Evolutionary conservation across 2,113 vertebrate species (phyloP).

Genomic region (Salvelinus fontinalis): DNA sequence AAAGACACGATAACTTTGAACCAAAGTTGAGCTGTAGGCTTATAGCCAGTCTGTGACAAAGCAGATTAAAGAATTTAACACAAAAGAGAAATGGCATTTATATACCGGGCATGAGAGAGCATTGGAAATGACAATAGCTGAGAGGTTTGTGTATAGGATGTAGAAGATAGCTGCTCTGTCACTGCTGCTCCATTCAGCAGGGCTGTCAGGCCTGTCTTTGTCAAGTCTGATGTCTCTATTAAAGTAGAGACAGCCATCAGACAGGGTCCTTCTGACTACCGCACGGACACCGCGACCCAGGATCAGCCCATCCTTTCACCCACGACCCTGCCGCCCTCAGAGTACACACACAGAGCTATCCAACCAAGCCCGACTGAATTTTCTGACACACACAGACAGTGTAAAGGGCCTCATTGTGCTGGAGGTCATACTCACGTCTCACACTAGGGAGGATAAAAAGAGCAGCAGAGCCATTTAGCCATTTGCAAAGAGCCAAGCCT

Average conservation of each 20-base stretch:
- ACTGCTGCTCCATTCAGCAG: slow-evolving; percentile 65
- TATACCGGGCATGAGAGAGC: slow-evolving; percentile 31
- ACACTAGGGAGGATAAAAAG: slow-evolving; percentile 47
- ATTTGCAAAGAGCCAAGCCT: background rate
- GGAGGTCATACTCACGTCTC: slow-evolving; percentile 46
- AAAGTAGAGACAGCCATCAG: slow-evolving; percentile 64
- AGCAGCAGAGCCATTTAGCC: slow-evolving; percentile 33
- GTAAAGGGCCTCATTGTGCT: slow-evolving; percentile 63
- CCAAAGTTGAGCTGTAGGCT: no score
- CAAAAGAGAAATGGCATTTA: slow-evolving; percentile 49
- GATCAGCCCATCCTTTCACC: slow-evolving; percentile 9
- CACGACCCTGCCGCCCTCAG: background rate
- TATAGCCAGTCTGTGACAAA: background rate
- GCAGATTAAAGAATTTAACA: slow-evolving; percentile 48
- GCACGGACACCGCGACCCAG: background rate
- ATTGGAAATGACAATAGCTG: slow-evolving; percentile 41
- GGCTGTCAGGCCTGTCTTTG: slow-evolving; percentile 77
- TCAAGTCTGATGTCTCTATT: slow-evolving; percentile 79
- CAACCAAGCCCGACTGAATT: no score
- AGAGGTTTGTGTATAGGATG: slow-evolving; percentile 44
- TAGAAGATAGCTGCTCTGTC: slow-evolving; percentile 54
- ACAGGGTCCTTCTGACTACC: slow-evolving; percentile 37
- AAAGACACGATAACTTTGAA: no score
- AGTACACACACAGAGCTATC: background rate
- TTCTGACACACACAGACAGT: slow-evolving; percentile 19